phyloP scores from a whole-genome alignment of 1,140 invertebrate species.

The Drosophila subobscura region DNA sequence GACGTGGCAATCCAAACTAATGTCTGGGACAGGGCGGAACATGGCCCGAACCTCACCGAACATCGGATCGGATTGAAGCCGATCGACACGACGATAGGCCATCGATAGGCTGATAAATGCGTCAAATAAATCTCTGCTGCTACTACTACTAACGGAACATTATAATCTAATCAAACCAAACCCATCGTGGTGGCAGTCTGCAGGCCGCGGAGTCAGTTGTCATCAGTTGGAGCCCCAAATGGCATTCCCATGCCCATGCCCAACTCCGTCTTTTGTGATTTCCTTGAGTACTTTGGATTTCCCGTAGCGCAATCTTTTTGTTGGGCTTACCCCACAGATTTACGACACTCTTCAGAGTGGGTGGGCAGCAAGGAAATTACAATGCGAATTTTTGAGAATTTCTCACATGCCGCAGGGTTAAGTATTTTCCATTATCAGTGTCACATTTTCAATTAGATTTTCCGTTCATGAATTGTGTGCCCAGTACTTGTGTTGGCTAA shows the following conservation, averaged over 20 bases:
- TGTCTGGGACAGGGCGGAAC: not conserved
- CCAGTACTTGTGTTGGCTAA: conserved; percentile 1
- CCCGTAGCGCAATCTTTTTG: conserved; percentile 14
- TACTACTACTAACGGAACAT: conserved; percentile 25
- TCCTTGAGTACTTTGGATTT: conserved; percentile 10
- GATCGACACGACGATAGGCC: too few relatives aligned
- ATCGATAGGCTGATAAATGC: not conserved
- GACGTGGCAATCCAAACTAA: conserved; percentile 43
- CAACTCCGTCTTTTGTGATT: too few relatives aligned
- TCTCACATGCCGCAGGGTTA: not conserved
- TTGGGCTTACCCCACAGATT: conserved; percentile 38
- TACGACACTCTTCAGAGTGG: conserved; percentile 10
- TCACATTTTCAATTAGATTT: conserved; percentile 14
- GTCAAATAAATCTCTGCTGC: conserved; percentile 40
- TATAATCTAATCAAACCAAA: conserved; percentile 47
- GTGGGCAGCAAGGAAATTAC: not conserved
- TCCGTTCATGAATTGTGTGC: not conserved
- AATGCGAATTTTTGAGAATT: conserved; percentile 3
- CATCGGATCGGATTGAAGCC: conserved; percentile 3
- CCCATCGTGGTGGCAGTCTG: not conserved
- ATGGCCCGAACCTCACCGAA: conserved; percentile 3
- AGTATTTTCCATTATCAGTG: not conserved
- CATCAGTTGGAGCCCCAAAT: conserved; percentile 10
- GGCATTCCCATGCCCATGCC: too few relatives aligned
- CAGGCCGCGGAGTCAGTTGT: conserved; percentile 6